phyloP scores from a whole-genome alignment of 2,113 vertebrate species.

The Mola mola region DNA sequence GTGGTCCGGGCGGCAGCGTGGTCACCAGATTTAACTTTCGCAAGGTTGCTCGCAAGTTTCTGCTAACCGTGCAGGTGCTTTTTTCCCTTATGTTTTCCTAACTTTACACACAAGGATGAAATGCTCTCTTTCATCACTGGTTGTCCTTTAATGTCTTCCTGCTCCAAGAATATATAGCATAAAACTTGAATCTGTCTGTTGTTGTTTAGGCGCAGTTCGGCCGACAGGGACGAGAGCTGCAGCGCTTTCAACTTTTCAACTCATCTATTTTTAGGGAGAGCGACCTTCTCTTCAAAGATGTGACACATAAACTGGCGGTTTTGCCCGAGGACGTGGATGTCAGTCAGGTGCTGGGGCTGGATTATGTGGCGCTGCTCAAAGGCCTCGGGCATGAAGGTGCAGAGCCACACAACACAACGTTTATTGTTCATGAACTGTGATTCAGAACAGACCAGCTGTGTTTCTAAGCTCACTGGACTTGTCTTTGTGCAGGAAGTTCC shows the following conservation, averaged over 20 bases:
- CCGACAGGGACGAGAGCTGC: conserved; percentile 77
- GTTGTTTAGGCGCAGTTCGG: conserved; percentile 84
- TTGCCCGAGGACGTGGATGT: conserved; percentile 83
- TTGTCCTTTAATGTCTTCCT: not conserved
- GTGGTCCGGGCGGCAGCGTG: conserved; percentile 83
- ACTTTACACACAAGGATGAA: not conserved
- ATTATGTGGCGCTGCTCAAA: conserved; percentile 89
- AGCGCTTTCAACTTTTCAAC: conserved; percentile 86
- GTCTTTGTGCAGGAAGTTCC: conserved; percentile 84
- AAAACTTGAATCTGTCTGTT: not conserved
- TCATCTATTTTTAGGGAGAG: conserved; percentile 81
- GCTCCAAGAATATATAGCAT: too few relatives aligned
- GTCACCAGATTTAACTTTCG: conserved; percentile 85
- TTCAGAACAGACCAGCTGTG: not conserved
- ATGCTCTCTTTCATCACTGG: not conserved
- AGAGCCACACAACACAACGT: too few relatives aligned
- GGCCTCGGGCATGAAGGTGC: conserved; percentile 91
- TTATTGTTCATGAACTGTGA: conserved; percentile 4
- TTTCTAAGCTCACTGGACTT: not conserved
- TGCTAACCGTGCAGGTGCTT: conserved; percentile 81
- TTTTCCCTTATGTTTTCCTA: not conserved
- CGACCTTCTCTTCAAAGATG: conserved; percentile 88
- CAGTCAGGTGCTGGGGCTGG: conserved; percentile 87
- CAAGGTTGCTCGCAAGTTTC: conserved; percentile 84
- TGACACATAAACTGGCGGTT: conserved; percentile 81